Conservation (phyloP, 2,797 vertebrate genomes). For the Peromyscus aztecus region DNA sequence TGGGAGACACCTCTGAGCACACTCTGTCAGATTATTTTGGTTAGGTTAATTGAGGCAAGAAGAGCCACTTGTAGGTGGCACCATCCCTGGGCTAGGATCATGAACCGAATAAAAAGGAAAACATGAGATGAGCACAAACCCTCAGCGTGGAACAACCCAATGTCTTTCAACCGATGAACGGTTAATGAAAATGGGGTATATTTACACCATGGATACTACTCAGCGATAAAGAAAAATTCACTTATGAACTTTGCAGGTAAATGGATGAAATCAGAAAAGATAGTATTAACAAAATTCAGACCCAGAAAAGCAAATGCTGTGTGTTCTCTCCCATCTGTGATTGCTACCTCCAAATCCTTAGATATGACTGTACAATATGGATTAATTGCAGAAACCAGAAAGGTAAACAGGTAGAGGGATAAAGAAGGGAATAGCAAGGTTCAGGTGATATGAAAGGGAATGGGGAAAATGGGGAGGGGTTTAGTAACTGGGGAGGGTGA, state of each 20-base stretch:
- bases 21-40: neutral
- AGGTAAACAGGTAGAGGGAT: neutral
- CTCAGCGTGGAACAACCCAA: neutral
- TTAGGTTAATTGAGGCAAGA: neutral
- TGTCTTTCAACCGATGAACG: no score
- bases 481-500: neutral
- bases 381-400: no score
- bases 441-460: no score
- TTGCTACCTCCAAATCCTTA: neutral
- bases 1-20: neutral
- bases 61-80: neutral
- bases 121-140: no score
- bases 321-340: neutral
- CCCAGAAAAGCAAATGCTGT: neutral
- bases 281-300: neutral
- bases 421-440: neutral
- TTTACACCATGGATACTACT: neutral
- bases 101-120: neutral
- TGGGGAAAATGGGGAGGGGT: neutral
- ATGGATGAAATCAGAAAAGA: neutral
- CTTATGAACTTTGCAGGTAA: neutral
- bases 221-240: neutral
- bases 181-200: no score
- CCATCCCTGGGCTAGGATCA: neutral
- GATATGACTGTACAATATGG: neutral